phyloP scores from a whole-genome alignment of 2,797 vertebrate species.

The Pantherophis vulpinus region DNA sequence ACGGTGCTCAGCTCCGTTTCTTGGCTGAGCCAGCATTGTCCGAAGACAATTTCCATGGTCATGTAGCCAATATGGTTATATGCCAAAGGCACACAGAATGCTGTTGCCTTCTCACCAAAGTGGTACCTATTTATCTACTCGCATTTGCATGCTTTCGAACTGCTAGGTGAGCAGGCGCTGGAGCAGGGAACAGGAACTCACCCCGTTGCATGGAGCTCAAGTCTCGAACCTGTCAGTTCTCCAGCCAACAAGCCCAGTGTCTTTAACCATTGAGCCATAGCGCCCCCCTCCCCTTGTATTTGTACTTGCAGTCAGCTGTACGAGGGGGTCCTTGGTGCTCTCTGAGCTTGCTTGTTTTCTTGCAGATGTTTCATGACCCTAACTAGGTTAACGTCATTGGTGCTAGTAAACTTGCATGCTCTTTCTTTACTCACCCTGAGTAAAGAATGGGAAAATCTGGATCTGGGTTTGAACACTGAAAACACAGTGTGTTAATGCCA shows the following conservation, averaged over 20 bases:
- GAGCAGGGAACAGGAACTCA: not conserved
- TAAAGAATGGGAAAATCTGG: conserved; percentile 77
- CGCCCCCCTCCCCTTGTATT: not conserved
- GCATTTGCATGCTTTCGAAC: not conserved
- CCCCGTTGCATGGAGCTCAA: not conserved
- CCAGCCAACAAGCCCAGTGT: too few species aligned
- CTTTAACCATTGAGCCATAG: too few species aligned
- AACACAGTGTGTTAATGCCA: conserved; percentile 84
- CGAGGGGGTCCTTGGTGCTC: too few species aligned
- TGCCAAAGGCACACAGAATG: accelerated
- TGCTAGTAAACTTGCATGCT: too few species aligned
- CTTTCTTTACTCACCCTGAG: conserved; percentile 82
- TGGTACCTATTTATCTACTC: not conserved
- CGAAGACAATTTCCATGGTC: too few species aligned
- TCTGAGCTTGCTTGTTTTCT: too few species aligned
- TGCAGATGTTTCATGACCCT: too few species aligned
- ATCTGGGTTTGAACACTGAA: conserved; percentile 69
- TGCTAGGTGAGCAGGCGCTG: not conserved
- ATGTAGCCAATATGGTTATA: too few species aligned
- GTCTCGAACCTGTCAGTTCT: not conserved
- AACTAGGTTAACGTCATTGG: too few species aligned
- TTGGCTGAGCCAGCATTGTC: too few species aligned
- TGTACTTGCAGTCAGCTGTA: too few species aligned
- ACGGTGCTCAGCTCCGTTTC: too few species aligned
- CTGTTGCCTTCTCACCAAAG: not conserved